Evolutionary conservation across 1,140 invertebrate species (phyloP).

Genomic region (Diuraphis noxia): DNA sequence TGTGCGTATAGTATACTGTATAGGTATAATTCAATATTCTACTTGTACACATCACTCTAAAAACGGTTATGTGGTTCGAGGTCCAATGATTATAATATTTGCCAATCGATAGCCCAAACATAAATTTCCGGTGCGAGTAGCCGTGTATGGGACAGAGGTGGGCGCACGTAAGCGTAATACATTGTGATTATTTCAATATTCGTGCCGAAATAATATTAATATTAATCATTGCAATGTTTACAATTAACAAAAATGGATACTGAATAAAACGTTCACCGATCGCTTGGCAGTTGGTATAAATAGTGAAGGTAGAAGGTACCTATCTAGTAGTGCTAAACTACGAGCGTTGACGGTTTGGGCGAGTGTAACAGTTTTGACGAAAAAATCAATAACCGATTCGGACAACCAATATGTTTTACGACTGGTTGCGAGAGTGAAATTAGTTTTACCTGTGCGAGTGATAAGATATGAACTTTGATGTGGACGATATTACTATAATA

Average conservation of each 20-base stretch:
- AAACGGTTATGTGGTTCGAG: background rate
- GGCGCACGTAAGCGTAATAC: background rate
- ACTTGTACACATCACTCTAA: background rate
- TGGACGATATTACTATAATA: too few relatives aligned
- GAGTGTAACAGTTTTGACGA: too few relatives aligned
- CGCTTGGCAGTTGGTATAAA: background rate
- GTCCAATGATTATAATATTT: too few relatives aligned
- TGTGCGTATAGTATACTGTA: background rate
- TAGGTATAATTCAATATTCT: background rate
- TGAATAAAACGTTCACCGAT: background rate
- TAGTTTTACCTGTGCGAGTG: too few relatives aligned
- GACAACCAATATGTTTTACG: too few relatives aligned
- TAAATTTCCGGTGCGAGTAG: background rate
- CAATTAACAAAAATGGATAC: background rate
- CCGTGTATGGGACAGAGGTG: background rate
- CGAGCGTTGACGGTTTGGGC: too few relatives aligned
- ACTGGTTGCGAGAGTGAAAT: too few relatives aligned
- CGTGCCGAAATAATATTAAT: too few relatives aligned
- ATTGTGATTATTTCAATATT: too few relatives aligned
- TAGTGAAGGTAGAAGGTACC: background rate
- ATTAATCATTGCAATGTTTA: background rate
- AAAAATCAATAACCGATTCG: too few relatives aligned
- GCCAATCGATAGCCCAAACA: background rate
- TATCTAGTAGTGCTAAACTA: too few relatives aligned
- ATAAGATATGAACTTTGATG: too few relatives aligned